Percentiles rank a stretch among this genome's conserved stretches.
Evolutionary conservation across 2,113 vertebrate species (phyloP).

Genomic region (Uria aalge): DNA sequence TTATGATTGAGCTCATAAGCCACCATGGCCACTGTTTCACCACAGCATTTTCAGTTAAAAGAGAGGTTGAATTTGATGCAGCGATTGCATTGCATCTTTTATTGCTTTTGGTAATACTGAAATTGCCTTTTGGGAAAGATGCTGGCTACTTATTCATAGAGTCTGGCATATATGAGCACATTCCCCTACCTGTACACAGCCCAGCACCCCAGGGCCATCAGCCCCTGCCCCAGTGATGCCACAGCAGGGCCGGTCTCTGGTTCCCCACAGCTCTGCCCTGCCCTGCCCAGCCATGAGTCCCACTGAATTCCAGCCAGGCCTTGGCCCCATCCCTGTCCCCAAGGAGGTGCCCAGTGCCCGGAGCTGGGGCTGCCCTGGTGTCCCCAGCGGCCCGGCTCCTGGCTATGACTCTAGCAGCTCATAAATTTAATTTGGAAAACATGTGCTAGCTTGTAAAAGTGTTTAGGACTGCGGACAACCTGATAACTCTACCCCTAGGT

Average conservation of each 20-base stretch:
- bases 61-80: not conserved
- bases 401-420: not conserved
- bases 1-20: not conserved
- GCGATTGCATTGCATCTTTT: not conserved
- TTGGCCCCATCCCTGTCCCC: no score
- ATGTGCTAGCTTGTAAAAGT: not conserved
- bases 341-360: not conserved
- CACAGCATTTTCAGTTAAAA: not conserved
- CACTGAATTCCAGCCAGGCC: not conserved
- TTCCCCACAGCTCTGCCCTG: not conserved
- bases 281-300: no score
- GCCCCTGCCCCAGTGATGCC: accelerated
- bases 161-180: not conserved
- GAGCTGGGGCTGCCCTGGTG: not conserved
- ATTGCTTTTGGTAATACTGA: not conserved
- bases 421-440: not conserved
- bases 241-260: accelerated
- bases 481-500: not conserved
- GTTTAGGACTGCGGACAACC: not conserved
- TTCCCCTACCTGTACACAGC: not conserved
- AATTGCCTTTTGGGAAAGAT: not conserved
- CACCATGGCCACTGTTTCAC: not conserved
- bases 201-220: accelerated
- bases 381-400: no score
- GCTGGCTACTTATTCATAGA: not conserved